Conservation (phyloP, 2,113 vertebrate species). For the Catagonus wagneri region DNA sequence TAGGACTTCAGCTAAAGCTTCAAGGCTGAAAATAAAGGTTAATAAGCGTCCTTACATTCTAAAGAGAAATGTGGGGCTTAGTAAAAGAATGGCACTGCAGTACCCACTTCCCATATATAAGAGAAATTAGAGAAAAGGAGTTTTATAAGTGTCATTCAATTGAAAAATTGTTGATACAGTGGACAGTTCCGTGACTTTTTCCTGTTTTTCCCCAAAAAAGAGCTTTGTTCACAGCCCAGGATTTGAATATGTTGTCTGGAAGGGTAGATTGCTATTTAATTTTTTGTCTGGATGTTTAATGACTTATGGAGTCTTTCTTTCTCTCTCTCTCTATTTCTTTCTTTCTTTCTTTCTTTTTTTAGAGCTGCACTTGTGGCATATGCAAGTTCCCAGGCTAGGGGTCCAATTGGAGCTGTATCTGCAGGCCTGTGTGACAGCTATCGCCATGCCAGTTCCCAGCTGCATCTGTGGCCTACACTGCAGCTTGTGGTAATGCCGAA, state of each 20-base stretch:
- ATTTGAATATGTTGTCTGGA: conserved; percentile 1
- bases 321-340: too few relatives aligned
- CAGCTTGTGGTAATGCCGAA: too few relatives aligned
- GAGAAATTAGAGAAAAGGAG: background rate
- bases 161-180: background rate
- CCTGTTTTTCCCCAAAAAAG: background rate
- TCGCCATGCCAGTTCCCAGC: too few relatives aligned
- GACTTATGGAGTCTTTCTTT: background rate
- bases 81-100: background rate
- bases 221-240: conserved; percentile 8
- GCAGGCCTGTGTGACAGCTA: too few relatives aligned
- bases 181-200: background rate
- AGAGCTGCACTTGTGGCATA: too few relatives aligned
- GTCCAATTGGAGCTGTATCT: too few relatives aligned
- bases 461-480: too few relatives aligned
- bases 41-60: background rate
- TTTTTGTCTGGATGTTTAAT: conserved; percentile 11
- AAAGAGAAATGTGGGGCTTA: background rate
- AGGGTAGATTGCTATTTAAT: background rate
- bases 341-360: too few relatives aligned
- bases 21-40: conserved; percentile 15
- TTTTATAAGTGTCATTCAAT: background rate
- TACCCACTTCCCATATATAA: background rate
- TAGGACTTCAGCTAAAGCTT: background rate
- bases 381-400: too few relatives aligned